Evolutionary conservation across 2,113 vertebrate genomes (phyloP).

Genomic region (Toxotes chatareus): DNA sequence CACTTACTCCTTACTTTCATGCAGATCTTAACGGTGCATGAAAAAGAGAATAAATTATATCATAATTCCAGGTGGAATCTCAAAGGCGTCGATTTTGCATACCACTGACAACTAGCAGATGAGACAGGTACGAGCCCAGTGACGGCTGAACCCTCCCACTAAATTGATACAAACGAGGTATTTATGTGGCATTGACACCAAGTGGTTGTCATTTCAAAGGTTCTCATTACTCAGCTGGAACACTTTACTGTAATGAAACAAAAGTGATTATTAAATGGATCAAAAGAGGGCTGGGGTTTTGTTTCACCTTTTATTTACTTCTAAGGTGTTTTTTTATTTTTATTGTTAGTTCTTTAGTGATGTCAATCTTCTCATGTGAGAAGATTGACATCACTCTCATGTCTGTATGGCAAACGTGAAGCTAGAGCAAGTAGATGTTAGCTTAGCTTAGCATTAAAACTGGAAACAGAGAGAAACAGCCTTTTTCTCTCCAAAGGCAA

Average conservation of each 20-base stretch:
- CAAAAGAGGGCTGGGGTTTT: neutral
- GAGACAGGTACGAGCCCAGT: conserved; percentile 40
- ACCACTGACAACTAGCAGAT: conserved; percentile 48
- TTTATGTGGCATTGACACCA: conserved; percentile 49
- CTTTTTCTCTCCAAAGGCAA: neutral
- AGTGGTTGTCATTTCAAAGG: conserved; percentile 38
- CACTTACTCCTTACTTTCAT: conserved; percentile 46
- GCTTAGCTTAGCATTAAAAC: neutral
- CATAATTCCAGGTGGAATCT: conserved; percentile 49
- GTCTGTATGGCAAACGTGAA: neutral
- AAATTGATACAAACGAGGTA: conserved; percentile 71
- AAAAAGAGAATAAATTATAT: conserved; percentile 73
- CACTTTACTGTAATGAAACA: conserved; percentile 25
- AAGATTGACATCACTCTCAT: neutral
- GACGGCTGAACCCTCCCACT: conserved; percentile 42
- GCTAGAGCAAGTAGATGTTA: neutral
- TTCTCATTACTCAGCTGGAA: conserved; percentile 35
- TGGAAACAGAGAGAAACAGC: neutral
- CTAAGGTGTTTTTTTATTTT: conserved; percentile 17
- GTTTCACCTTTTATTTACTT: conserved; percentile 28
- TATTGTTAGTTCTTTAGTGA: neutral
- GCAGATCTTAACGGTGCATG: conserved; percentile 53
- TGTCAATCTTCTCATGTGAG: neutral
- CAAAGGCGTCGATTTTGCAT: conserved; percentile 49
- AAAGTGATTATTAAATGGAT: conserved; percentile 33